Evolutionary conservation across 1,140 invertebrate genomes (phyloP).

Genomic region (Dreissena rostriformis): DNA sequence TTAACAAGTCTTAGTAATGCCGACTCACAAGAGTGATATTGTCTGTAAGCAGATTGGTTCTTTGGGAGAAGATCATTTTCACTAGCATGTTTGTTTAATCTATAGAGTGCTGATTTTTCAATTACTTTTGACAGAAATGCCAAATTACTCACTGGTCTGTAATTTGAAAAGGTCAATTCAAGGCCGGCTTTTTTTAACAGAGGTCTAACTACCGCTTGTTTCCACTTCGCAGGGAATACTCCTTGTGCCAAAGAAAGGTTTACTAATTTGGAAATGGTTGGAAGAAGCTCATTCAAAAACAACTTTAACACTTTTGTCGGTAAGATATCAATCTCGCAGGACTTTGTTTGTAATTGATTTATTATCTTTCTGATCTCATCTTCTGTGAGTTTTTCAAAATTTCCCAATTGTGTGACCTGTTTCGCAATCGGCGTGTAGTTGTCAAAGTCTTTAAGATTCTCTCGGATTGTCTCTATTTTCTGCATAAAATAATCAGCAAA

Average conservation of each 20-base stretch:
- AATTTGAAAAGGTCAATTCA: constrained; percentile 8
- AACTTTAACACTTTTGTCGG: constrained; percentile 8
- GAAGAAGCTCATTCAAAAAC: neutral
- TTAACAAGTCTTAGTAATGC: constrained; percentile 29
- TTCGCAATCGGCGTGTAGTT: neutral
- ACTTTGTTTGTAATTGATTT: constrained; percentile 6
- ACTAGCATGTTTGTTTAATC: constrained; percentile 32
- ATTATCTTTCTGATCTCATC: constrained; percentile 24
- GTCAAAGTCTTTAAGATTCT: constrained; percentile 13
- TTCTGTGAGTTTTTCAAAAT: constrained; percentile 9
- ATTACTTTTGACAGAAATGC: constrained; percentile 44
- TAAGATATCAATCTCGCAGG: constrained; percentile 7
- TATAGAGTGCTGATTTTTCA: constrained; percentile 35
- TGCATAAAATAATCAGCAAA: neutral
- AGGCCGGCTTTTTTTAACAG: constrained; percentile 24
- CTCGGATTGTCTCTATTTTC: constrained; percentile 15
- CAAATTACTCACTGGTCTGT: constrained; percentile 5
- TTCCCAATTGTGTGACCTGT: constrained; percentile 7
- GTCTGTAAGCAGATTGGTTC: constrained; percentile 36
- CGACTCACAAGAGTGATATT: constrained; percentile 27
- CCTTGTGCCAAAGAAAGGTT: constrained; percentile 2
- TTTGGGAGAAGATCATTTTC: constrained; percentile 21
- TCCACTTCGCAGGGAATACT: constrained; percentile 7
- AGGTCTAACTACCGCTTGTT: constrained; percentile 23
- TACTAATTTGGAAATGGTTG: neutral